A percentile compares a stretch with the other conserved stretches of the same genome.
phyloP scores from a whole-genome alignment of 2,113 vertebrate genomes.

The Hydrochoerus hydrochaeris region DNA sequence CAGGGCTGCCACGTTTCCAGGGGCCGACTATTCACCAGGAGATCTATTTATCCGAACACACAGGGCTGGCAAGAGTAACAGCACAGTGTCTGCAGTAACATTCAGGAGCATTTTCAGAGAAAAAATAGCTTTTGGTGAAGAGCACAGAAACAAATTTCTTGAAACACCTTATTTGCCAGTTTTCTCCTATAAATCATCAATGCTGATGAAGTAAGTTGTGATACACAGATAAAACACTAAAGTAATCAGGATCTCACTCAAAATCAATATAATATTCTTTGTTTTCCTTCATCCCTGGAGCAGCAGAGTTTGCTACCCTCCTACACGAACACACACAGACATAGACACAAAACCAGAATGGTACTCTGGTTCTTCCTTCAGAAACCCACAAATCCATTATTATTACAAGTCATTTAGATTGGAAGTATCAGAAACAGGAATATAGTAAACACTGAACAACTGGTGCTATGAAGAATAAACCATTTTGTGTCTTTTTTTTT shows the following conservation, averaged over 20 bases:
- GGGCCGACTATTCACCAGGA: slow-evolving; percentile 25
- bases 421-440: background rate
- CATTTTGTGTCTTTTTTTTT: background rate
- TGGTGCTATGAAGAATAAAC: background rate
- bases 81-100: background rate
- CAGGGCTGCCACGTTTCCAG: background rate
- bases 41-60: slow-evolving; percentile 54
- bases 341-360: background rate
- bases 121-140: background rate
- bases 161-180: slow-evolving; percentile 1
- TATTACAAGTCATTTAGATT: background rate
- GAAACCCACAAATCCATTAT: background rate
- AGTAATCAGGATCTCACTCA: slow-evolving; percentile 36
- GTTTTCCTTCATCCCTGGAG: background rate
- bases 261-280: background rate
- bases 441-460: background rate
- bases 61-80: background rate
- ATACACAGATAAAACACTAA: background rate
- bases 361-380: background rate
- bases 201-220: background rate
- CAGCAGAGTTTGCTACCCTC: background rate
- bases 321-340: background rate
- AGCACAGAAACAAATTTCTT: slow-evolving; percentile 50
- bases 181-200: slow-evolving; percentile 27
- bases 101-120: background rate